These are phyloP conservation scores for Stomorhina lunata DNA, from an alignment of 2,888 invertebrate species.

Conservation along the genomic window DNA sequence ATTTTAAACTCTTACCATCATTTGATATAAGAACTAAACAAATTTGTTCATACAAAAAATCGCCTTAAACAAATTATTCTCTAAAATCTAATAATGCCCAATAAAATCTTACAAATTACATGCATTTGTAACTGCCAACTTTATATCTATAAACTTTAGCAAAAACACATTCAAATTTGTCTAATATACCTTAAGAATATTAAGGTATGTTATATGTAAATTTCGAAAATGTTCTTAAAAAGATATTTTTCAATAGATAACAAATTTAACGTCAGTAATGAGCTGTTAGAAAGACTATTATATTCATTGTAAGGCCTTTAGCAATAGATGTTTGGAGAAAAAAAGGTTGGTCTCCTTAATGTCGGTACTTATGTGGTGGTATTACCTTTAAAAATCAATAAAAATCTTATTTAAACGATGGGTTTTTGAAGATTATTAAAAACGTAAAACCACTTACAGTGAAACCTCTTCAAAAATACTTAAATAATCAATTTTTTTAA, in stretches of 20 bases:
- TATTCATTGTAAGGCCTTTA: background rate
- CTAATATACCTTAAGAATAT: background rate
- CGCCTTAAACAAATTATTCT: background rate
- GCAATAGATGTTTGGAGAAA: background rate
- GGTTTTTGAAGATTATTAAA: background rate
- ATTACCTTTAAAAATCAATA: constrained; percentile 25
- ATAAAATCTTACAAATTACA: constrained; percentile 4
- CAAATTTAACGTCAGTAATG: background rate
- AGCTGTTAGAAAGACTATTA: constrained; percentile 34
- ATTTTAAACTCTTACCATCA: too few species aligned
- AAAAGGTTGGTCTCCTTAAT: constrained; percentile 9
- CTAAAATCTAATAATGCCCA: background rate
- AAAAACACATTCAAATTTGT: background rate
- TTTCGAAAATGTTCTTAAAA: background rate
- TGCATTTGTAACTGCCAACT: background rate
- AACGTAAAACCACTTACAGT: background rate
- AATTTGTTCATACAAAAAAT: background rate
- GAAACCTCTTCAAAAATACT: background rate
- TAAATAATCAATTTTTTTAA: background rate
- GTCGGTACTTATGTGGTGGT: background rate
- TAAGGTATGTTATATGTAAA: background rate
- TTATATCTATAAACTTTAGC: too few species aligned
- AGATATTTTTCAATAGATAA: background rate
- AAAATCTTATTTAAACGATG: constrained; percentile 10
- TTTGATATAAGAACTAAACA: too few species aligned